Percentiles rank a stretch among this genome's conserved stretches.
phyloP scores from a whole-genome alignment of 2,888 invertebrate species.

The Selenia dentaria region DNA sequence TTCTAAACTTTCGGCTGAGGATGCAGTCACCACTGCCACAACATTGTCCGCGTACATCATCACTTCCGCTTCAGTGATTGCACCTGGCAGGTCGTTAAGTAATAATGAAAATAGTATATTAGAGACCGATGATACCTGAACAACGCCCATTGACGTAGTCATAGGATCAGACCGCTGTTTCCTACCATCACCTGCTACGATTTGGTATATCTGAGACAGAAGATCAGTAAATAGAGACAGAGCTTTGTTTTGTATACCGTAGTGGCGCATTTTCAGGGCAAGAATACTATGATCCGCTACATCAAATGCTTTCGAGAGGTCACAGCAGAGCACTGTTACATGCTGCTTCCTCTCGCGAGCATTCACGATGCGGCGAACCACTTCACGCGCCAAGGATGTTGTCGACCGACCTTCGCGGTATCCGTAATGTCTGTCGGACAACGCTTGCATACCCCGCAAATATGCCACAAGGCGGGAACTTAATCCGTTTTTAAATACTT shows the following conservation, averaged over 20 bases:
- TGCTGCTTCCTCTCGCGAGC: slow-evolving; percentile 6
- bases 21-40: too few relatives aligned
- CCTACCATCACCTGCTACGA: too few relatives aligned
- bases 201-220: too few relatives aligned
- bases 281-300: slow-evolving; percentile 7
- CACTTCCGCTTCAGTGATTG: too few relatives aligned
- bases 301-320: slow-evolving; percentile 15
- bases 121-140: too few relatives aligned
- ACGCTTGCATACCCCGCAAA: background rate
- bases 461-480: background rate
- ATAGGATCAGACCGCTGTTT: too few relatives aligned
- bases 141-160: too few relatives aligned
- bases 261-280: slow-evolving; percentile 3
- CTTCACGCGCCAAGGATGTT: slow-evolving; percentile 5
- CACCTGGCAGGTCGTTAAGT: too few relatives aligned
- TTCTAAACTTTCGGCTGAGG: too few relatives aligned
- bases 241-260: background rate
- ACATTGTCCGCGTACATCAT: too few relatives aligned
- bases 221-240: too few relatives aligned
- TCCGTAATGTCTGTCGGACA: slow-evolving; percentile 9
- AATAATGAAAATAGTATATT: too few relatives aligned
- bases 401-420: slow-evolving; percentile 11
- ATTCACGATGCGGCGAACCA: background rate
- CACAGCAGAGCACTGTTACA: slow-evolving; percentile 9
- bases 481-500: slow-evolving; percentile 1